Conservation (phyloP, 1,140 invertebrate species). For the Psix sp. region DNA sequence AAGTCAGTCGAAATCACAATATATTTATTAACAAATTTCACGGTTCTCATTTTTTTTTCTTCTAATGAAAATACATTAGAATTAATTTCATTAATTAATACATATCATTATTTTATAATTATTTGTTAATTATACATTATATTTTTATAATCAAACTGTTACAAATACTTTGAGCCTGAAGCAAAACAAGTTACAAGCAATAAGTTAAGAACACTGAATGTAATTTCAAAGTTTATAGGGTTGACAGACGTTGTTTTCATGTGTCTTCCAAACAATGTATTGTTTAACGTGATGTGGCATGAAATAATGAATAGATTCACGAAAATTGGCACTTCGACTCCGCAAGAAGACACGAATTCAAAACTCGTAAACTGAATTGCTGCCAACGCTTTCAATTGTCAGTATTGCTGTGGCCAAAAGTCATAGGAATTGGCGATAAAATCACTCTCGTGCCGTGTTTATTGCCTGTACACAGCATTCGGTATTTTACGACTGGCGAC, state of each 20-base stretch:
- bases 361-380: slow-evolving; percentile 48
- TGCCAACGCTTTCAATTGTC: slow-evolving; percentile 39
- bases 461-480: slow-evolving; percentile 41
- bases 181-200: too few relatives aligned
- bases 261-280: slow-evolving; percentile 33
- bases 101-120: too few relatives aligned
- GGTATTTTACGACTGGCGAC: slow-evolving; percentile 51
- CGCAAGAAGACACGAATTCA: slow-evolving; percentile 49
- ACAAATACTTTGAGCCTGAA: slow-evolving; percentile 1
- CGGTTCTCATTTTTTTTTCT: too few relatives aligned
- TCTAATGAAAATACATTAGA: too few relatives aligned
- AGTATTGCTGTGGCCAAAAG: slow-evolving; percentile 47
- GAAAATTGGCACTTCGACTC: slow-evolving; percentile 44
- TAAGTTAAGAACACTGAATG: neutral
- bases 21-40: too few relatives aligned
- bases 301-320: slow-evolving; percentile 47
- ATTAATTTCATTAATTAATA: too few relatives aligned
- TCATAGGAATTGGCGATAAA: slow-evolving; percentile 47
- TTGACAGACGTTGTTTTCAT: slow-evolving; percentile 45
- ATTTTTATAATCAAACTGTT: neutral
- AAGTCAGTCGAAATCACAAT: too few relatives aligned
- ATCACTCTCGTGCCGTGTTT: slow-evolving; percentile 44
- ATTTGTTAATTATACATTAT: too few relatives aligned
- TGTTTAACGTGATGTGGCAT: slow-evolving; percentile 37
- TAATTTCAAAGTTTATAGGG: neutral